Evolutionary conservation across 2,797 vertebrate species (phyloP).

Genomic region (Mormyrops boulengeri): DNA sequence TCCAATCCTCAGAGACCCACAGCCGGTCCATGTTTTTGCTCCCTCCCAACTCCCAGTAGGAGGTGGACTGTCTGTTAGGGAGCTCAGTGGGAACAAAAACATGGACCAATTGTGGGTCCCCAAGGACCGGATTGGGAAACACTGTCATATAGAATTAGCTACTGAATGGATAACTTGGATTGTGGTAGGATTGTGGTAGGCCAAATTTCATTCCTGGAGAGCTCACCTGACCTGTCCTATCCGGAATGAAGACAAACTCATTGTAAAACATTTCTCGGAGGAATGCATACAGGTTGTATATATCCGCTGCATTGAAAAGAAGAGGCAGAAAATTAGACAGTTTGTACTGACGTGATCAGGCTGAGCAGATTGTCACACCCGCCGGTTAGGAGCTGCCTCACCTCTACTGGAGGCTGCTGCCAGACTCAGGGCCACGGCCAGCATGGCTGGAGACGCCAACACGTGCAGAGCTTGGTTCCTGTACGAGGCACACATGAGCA

Average conservation of each 20-base stretch:
- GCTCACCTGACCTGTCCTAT: slow-evolving; percentile 65
- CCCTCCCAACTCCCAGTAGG: neutral
- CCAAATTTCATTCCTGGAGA: slow-evolving; percentile 31
- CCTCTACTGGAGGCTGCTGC: slow-evolving; percentile 65
- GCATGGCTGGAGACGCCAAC: slow-evolving; percentile 76
- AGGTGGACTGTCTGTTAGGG: neutral
- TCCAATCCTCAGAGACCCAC: neutral
- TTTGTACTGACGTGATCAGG: neutral
- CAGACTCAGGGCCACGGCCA: slow-evolving; percentile 66
- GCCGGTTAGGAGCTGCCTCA: slow-evolving; percentile 33
- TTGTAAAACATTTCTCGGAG: slow-evolving; percentile 72
- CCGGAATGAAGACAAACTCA: slow-evolving; percentile 89
- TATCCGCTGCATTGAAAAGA: slow-evolving; percentile 60
- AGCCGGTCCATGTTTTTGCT: neutral
- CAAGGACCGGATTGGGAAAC: neutral
- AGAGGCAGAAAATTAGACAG: neutral
- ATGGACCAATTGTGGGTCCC: neutral
- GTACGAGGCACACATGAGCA: slow-evolving; percentile 79
- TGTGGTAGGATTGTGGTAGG: neutral
- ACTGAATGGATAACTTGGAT: neutral
- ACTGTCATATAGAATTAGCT: neutral
- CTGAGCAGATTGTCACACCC: neutral
- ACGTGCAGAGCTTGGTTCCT: slow-evolving; percentile 82
- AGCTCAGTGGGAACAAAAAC: neutral
- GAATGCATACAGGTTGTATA: slow-evolving; percentile 76